phyloP scores from a whole-genome alignment of 2,888 invertebrate species.

The Lobophora halterata region DNA sequence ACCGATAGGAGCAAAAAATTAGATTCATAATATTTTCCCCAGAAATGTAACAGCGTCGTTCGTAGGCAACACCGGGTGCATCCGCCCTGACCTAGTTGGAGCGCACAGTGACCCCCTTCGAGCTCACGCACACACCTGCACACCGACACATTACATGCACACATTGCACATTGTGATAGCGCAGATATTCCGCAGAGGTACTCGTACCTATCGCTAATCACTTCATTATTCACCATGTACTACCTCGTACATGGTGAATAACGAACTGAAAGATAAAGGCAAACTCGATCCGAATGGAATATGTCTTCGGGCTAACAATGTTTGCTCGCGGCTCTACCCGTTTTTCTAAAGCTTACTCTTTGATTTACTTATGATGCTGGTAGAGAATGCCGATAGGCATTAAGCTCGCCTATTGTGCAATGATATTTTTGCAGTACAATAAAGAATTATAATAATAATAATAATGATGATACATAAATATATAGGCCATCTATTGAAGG shows the following conservation, averaged over 20 bases:
- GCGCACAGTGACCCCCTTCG: constrained; percentile 64
- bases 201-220: constrained; percentile 31
- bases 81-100: constrained; percentile 73
- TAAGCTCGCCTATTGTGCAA: too few species aligned
- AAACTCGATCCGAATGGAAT: constrained; percentile 34
- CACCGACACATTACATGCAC: constrained; percentile 30
- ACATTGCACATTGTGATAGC: constrained; percentile 31
- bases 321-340: too few species aligned
- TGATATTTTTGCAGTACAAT: too few species aligned
- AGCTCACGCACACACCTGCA: constrained; percentile 33
- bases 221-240: constrained; percentile 28
- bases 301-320: constrained; percentile 9
- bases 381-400: too few species aligned
- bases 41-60: background rate
- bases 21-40: background rate
- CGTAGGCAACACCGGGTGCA: constrained; percentile 41
- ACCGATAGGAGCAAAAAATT: too few species aligned
- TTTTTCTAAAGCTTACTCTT: too few species aligned
- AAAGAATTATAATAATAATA: too few species aligned
- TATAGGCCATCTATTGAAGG: too few species aligned
- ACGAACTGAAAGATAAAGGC: constrained; percentile 53
- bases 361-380: too few species aligned
- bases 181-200: constrained; percentile 30
- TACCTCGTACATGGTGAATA: constrained; percentile 38
- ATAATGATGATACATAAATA: too few species aligned